A percentile compares a stretch with the other conserved stretches of the same genome.
phyloP scores from a whole-genome alignment of 2,888 invertebrate species.

The Noctua janthina region DNA sequence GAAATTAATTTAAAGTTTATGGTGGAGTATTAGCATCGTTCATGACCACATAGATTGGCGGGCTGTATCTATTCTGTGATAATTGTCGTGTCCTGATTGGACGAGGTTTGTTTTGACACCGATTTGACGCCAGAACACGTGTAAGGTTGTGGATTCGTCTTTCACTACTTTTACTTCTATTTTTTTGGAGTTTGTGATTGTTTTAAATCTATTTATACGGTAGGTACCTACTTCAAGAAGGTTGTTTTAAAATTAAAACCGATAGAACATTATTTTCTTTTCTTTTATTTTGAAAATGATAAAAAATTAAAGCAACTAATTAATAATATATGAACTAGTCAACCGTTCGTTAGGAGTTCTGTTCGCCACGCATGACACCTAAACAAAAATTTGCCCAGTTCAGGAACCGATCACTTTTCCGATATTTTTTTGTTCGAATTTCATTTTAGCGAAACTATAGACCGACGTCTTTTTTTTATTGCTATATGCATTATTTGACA shows the following conservation, averaged over 20 bases:
- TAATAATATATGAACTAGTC: background rate
- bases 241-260: background rate
- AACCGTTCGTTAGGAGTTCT: background rate
- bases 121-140: slow-evolving; percentile 43
- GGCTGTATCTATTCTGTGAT: slow-evolving; percentile 32
- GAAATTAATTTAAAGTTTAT: slow-evolving; percentile 45
- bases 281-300: background rate
- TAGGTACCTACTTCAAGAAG: background rate
- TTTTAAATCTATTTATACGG: background rate
- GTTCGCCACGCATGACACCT: background rate
- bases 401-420: too few relatives aligned
- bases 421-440: too few relatives aligned
- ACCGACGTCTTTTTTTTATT: too few relatives aligned
- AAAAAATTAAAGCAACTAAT: background rate
- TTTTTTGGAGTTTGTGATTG: background rate
- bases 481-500: too few relatives aligned
- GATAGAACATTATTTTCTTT: background rate
- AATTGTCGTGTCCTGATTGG: slow-evolving; percentile 38
- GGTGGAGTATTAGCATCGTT: slow-evolving; percentile 10
- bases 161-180: background rate
- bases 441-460: too few relatives aligned
- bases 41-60: slow-evolving; percentile 21
- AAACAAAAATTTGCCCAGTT: background rate
- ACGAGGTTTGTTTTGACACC: slow-evolving; percentile 33
- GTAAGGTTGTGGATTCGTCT: slow-evolving; percentile 2